phyloP scores from a whole-genome alignment of 2,113 vertebrate species.

The Bos indicus region DNA sequence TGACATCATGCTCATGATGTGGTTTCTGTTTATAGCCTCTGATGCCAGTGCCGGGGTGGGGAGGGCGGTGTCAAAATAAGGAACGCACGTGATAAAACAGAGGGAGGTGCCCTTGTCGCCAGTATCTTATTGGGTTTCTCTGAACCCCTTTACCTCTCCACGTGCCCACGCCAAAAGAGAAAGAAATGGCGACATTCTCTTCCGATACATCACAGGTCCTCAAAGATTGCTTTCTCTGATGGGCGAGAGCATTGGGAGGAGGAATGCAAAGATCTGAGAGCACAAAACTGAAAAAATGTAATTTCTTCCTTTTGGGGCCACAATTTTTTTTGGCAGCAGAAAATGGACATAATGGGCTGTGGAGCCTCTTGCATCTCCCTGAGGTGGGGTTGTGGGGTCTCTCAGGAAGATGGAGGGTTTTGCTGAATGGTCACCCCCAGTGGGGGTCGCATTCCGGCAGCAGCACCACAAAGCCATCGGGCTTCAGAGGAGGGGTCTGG shows the following conservation, averaged over 20 bases:
- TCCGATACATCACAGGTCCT: rapidly evolving
- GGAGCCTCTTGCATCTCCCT: neutral
- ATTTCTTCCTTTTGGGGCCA: neutral
- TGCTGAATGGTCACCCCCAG: rapidly evolving
- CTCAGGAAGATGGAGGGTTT: rapidly evolving
- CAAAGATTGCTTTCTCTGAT: rapidly evolving
- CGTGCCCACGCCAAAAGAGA: rapidly evolving
- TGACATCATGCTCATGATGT: neutral
- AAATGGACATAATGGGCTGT: neutral
- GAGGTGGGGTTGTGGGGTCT: rapidly evolving
- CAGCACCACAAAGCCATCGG: rapidly evolving
- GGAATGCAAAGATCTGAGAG: neutral
- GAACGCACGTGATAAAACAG: neutral
- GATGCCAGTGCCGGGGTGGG: rapidly evolving
- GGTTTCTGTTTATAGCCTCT: neutral
- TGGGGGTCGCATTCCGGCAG: rapidly evolving
- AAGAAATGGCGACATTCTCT: rapidly evolving
- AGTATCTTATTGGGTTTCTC: neutral
- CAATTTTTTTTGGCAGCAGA: neutral
- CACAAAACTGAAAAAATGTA: rapidly evolving
- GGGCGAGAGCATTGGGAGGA: neutral
- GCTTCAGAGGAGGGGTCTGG: neutral
- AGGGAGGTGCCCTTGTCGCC: too few relatives aligned
- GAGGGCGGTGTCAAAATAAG: neutral
- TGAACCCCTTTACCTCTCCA: neutral